phyloP scores from a whole-genome alignment of 2,888 invertebrate species.

The Crossocerus cetratus region DNA sequence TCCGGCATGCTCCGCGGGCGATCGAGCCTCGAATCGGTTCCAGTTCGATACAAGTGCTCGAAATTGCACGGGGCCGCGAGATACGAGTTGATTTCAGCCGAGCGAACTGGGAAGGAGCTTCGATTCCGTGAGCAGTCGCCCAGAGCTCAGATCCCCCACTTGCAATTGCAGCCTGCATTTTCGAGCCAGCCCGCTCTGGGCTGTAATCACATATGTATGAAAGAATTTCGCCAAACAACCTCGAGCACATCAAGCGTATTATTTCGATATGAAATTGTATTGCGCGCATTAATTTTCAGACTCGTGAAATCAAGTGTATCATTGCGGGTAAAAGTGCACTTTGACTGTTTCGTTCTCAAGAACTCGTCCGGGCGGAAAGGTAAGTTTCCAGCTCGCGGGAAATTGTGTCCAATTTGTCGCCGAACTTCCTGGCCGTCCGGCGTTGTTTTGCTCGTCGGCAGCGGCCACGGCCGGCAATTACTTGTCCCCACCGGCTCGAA shows the following conservation, averaged over 20 bases:
- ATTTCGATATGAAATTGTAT: too few species aligned
- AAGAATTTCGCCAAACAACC: neutral
- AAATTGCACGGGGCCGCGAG: slow-evolving; percentile 40
- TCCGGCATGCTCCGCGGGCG: slow-evolving; percentile 55
- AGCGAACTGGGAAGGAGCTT: slow-evolving; percentile 11
- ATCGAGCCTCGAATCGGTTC: slow-evolving; percentile 44
- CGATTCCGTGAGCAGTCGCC: slow-evolving; percentile 15
- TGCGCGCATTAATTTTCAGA: too few species aligned
- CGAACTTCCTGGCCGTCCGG: slow-evolving; percentile 42
- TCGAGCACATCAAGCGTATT: neutral
- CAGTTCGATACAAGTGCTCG: slow-evolving; percentile 18
- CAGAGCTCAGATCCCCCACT: slow-evolving; percentile 5
- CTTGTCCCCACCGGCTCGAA: slow-evolving; percentile 49
- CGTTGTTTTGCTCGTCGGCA: slow-evolving; percentile 35
- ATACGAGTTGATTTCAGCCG: slow-evolving; percentile 22
- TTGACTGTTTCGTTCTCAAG: neutral
- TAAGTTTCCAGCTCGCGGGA: too few species aligned
- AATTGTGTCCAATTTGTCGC: slow-evolving; percentile 46
- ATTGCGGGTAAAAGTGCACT: too few species aligned
- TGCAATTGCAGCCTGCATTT: slow-evolving; percentile 16
- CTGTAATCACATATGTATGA: slow-evolving; percentile 20
- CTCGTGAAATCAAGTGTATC: too few species aligned
- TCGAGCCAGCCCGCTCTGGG: neutral
- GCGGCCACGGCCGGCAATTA: slow-evolving; percentile 45
- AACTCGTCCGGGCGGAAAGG: too few species aligned